Base-by-base conservation (phyloP, 2,113 vertebrate species). In the Chaetura pelagica region DNA sequence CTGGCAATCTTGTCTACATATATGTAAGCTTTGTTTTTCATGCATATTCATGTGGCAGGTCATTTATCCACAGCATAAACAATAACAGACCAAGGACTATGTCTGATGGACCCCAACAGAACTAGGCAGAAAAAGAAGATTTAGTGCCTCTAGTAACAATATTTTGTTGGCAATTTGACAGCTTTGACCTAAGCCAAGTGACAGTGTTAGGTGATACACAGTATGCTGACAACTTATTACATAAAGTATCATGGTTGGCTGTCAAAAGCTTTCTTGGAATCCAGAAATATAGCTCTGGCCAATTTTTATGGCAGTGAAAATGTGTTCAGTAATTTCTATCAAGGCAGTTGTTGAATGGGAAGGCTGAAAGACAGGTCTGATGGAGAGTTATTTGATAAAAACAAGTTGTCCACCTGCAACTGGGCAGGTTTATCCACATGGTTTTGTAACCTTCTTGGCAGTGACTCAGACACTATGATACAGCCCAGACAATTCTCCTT, bases 251-350 rank as follows among this genome's bases (percentile, higher is more conserved):
- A 76, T 97, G 89, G 96, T 95, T 97, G 97, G 94, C 96, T 97
- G 96, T 97, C 97, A 97, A 95, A 97, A 97, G 97, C 95, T 97
- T 98, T 97, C 97, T 97, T 97, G 96, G 96, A 98, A 97, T 97
- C 96, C 95, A 97, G 97, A 98, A 98, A 98, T 96, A 98, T 92
- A 98, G 96, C 90, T 58, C 74, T 93, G 97, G 94, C 97, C 97
- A 96, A 97, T 97, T 95, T 96, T 97, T 97, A 97, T 97, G 98
- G 97, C 96, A 97, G 97, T 61, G 63, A 87, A 97, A 96, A 96
- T 98, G 97, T 98, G 98, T 98, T 98, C 97, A 97, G 97, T 98
- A 97, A 97, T 98, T 97, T 98, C 95, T 97, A 97, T 96, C 96
- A 95, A 97, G 96, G 90, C 97, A 97, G 94, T 87, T 97, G 96